A percentile compares a stretch with the other conserved stretches of the same genome.
These are phyloP conservation scores for Ceramica pisi DNA, from an alignment of 2,888 invertebrate species.

Conservation along the genomic window DNA sequence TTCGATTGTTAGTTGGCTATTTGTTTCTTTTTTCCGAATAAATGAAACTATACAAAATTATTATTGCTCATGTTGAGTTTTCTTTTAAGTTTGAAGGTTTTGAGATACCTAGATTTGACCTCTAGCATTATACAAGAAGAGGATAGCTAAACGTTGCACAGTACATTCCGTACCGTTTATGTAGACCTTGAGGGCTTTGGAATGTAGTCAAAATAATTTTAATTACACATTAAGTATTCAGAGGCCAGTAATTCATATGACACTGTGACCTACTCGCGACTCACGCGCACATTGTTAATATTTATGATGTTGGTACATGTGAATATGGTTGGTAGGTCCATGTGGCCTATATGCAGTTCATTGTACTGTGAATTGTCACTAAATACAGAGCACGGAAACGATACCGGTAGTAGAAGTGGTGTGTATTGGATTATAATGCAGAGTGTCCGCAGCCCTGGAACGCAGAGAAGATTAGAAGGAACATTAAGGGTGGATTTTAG, in stretches of 20 bases:
- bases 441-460: neutral
- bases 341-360: constrained; percentile 16
- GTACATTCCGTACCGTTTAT: neutral
- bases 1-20: no score
- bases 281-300: constrained; percentile 41
- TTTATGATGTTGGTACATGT: constrained; percentile 35
- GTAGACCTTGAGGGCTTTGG: no score
- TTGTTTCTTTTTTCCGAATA: no score
- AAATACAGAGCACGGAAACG: neutral
- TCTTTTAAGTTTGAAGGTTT: no score
- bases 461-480: no score
- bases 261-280: constrained; percentile 41
- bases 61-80: no score
- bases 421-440: neutral
- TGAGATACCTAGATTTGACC: no score
- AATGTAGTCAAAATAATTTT: constrained; percentile 21
- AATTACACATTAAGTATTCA: constrained; percentile 39
- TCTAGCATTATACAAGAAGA: no score
- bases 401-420: no score
- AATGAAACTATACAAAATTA: no score
- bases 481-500: no score
- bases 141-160: no score
- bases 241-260: constrained; percentile 2
- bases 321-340: neutral
- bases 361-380: neutral